phyloP scores from a whole-genome alignment of 2,888 invertebrate genomes.

The Amblyjoppa proteus region DNA sequence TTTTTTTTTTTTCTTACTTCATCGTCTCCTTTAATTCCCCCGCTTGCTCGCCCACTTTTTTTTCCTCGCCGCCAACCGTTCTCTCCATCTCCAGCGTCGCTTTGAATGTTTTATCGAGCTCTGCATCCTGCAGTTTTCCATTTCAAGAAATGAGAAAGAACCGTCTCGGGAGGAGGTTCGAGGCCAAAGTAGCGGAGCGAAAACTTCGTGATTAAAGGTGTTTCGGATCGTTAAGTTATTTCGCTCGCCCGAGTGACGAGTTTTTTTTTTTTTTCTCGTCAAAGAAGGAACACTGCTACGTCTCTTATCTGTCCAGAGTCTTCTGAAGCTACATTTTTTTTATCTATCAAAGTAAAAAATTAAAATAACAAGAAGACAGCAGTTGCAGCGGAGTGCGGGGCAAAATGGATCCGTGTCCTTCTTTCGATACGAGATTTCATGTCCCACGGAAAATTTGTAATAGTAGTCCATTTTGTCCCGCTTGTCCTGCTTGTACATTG shows the following conservation, averaged over 20 bases:
- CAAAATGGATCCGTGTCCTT: too few relatives aligned
- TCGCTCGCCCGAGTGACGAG: slow-evolving; percentile 65
- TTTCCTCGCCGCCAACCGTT: slow-evolving; percentile 5
- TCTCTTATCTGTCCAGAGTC: not conserved
- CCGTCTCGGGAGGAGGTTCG: slow-evolving; percentile 26
- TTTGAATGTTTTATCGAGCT: slow-evolving; percentile 58
- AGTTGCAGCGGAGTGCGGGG: too few relatives aligned
- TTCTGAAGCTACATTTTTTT: slow-evolving; percentile 3
- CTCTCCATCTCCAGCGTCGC: slow-evolving; percentile 42
- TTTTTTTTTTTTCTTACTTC: slow-evolving; percentile 27
- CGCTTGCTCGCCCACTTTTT: slow-evolving; percentile 54
- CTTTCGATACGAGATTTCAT: not conserved
- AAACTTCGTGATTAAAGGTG: slow-evolving; percentile 77
- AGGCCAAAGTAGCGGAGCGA: slow-evolving; percentile 55
- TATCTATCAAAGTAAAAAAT: not conserved
- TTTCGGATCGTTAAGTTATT: slow-evolving; percentile 76
- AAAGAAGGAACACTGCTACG: slow-evolving; percentile 41
- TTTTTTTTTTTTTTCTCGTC: slow-evolving; percentile 56
- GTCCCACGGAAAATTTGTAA: not conserved
- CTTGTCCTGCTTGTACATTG: not conserved
- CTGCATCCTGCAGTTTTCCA: slow-evolving; percentile 51
- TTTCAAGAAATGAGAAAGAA: slow-evolving; percentile 55
- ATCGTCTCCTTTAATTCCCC: slow-evolving; percentile 57
- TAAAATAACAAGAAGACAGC: not conserved
- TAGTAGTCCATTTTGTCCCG: not conserved